Base-by-base conservation (phyloP, 2,797 vertebrate genomes). In the Knipowitschia caucasica region DNA sequence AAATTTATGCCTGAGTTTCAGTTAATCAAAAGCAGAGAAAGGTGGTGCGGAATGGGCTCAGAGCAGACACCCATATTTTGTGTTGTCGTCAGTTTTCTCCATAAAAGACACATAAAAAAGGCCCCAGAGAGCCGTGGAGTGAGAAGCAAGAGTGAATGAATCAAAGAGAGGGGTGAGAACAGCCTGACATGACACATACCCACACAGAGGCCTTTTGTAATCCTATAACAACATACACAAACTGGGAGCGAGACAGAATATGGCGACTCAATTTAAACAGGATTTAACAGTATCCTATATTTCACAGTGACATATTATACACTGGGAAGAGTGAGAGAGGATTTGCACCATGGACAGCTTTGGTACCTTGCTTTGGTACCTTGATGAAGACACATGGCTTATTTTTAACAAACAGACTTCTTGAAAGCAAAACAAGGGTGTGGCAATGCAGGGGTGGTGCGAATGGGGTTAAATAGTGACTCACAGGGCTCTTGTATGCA, bases 101-200 rank as follows among this genome's bases (percentile, higher is more conserved):
- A 43, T 43, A 43, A 43, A 43, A 43, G 21, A 24, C 11, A 21
- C 40, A 43, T 43, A 43, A 43, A 43, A 43, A 26, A 7, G n/a
- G 5, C 40, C 40, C 40, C 21, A 4, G 40, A 43, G 40, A 43
- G 40, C 12, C 7, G 21, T 43, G 26, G 26, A 25, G 40, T n/a
- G 26, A 25, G 26, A 14, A 43, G 23, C 5, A 25, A 26, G 21
- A 24, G 40, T 43, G 23, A 43, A 26, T 43, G 23, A 25, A 43
- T 43, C 40, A 43, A 43, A n/a, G 7, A 7, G 12, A 43, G 23
- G n/a, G 40, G 40, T 21, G 38, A 40, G 20, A 21, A 6, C 17
- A 17, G 35, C 17, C 18, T 9, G 17, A 40, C 21, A 38, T 38
- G 35, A 38, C 35, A 18, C 15, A 2, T 2, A 18, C 14, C 15